A percentile compares a stretch with the other conserved stretches of the same genome.
Conservation (phyloP, 2,888 invertebrate species). For the Alloplasta piceator region DNA sequence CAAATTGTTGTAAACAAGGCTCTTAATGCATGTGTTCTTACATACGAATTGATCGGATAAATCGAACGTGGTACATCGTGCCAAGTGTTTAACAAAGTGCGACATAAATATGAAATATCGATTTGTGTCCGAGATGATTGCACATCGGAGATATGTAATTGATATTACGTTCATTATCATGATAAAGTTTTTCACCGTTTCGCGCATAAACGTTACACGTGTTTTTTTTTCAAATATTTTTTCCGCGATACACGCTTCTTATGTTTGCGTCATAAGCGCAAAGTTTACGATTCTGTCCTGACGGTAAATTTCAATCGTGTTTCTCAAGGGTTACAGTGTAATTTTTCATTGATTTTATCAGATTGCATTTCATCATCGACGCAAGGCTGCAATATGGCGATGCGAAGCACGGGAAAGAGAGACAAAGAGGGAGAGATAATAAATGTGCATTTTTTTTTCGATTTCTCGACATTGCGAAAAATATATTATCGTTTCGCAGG, state of each 20-base stretch:
- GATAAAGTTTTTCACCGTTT: conserved; percentile 17
- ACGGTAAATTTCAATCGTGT: conserved; percentile 38
- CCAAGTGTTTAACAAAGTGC: too few species aligned
- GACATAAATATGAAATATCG: too few species aligned
- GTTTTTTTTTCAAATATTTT: background rate
- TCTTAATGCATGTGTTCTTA: too few species aligned
- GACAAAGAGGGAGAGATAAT: background rate
- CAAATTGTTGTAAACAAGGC: too few species aligned
- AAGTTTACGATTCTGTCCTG: conserved; percentile 34
- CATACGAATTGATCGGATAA: too few species aligned
- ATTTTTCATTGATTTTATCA: conserved; percentile 48
- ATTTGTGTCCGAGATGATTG: too few species aligned
- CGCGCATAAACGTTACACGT: background rate
- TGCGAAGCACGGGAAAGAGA: background rate
- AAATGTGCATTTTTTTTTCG: conserved; percentile 1
- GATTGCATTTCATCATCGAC: conserved; percentile 27
- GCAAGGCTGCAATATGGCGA: background rate
- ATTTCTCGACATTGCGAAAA: conserved; percentile 13
- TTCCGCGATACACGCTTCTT: conserved; percentile 20
- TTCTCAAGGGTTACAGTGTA: conserved; percentile 2
- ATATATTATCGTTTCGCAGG: conserved; percentile 13
- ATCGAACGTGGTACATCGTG: too few species aligned
- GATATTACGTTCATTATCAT: conserved; percentile 27
- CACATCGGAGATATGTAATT: too few species aligned
- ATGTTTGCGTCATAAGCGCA: conserved; percentile 38